Evolutionary conservation across 2,797 vertebrate genomes (phyloP).

Genomic region (Sebastiscus albofasciatus): DNA sequence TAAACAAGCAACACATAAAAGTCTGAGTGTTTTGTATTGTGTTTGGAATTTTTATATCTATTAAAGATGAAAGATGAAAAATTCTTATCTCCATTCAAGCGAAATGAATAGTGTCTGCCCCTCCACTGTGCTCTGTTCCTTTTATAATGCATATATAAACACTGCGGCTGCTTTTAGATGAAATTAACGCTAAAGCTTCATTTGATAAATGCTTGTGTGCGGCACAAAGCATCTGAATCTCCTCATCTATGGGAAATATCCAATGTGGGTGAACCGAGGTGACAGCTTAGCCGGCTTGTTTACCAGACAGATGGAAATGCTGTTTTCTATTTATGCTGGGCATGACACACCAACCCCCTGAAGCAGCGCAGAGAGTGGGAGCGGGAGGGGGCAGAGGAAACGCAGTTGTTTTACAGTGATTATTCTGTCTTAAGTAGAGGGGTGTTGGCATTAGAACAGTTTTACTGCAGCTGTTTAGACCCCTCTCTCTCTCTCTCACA

Average conservation of each 20-base stretch:
- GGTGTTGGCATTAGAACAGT: constrained; percentile 48
- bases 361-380: constrained; percentile 49
- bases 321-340: constrained; percentile 72
- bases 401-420: constrained; percentile 61
- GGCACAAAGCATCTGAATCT: constrained; percentile 36
- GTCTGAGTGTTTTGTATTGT: neutral
- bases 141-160: constrained; percentile 28
- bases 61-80: constrained; percentile 17
- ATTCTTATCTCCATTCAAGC: neutral
- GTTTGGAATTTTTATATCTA: constrained; percentile 11
- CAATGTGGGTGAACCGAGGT: constrained; percentile 59
- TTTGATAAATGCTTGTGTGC: constrained; percentile 35
- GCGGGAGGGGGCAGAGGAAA: constrained; percentile 25
- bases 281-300: constrained; percentile 66
- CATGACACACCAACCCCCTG: constrained; percentile 65
- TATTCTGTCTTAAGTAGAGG: constrained; percentile 64
- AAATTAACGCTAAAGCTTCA: constrained; percentile 31
- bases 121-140: neutral
- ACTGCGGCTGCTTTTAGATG: constrained; percentile 13
- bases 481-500: constrained; percentile 22
- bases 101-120: constrained; percentile 1
- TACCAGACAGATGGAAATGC: constrained; percentile 73
- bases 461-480: constrained; percentile 51
- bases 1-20: constrained; percentile 27
- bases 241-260: constrained; percentile 48